Percentiles rank a stretch among this genome's conserved stretches.
Evolutionary conservation across 2,797 vertebrate genomes (phyloP).

Genomic region (Spheniscus humboldti): DNA sequence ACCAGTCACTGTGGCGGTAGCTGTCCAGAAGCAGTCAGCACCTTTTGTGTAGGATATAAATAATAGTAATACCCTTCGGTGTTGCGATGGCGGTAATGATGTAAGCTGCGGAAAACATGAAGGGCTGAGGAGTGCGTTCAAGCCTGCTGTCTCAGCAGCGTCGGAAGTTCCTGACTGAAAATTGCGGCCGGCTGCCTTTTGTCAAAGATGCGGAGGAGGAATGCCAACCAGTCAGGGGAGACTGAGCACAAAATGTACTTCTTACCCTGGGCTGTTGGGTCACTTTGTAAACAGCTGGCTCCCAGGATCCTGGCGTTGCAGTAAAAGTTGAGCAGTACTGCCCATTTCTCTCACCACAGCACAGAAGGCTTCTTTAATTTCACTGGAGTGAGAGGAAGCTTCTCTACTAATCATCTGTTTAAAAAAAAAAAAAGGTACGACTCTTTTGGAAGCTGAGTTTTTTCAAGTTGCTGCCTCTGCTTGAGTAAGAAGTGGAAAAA

Average conservation of each 20-base stretch:
- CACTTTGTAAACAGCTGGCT: no score
- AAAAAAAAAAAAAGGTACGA: not conserved
- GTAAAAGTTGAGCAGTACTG: not conserved
- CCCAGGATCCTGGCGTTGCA: not conserved
- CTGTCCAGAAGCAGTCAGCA: not conserved
- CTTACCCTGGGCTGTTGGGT: not conserved
- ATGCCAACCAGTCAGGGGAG: not conserved
- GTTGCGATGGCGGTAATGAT: accelerated
- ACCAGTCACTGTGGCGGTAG: accelerated
- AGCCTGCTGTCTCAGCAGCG: accelerated
- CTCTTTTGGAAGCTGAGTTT: not conserved
- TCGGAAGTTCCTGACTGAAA: not conserved
- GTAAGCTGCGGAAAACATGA: accelerated
- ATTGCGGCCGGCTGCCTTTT: not conserved
- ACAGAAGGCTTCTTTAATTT: not conserved
- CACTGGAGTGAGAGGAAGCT: not conserved
- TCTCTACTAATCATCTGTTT: not conserved
- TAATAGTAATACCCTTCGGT: accelerated
- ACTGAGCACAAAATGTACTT: not conserved
- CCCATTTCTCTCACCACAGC: accelerated
- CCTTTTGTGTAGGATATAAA: accelerated
- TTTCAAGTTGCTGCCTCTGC: not conserved
- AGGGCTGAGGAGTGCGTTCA: accelerated
- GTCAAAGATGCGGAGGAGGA: not conserved
- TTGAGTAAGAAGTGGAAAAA: not conserved